Evolutionary conservation across 2,797 vertebrate genomes (phyloP).

Genomic region (Enteromius paludinosus): DNA sequence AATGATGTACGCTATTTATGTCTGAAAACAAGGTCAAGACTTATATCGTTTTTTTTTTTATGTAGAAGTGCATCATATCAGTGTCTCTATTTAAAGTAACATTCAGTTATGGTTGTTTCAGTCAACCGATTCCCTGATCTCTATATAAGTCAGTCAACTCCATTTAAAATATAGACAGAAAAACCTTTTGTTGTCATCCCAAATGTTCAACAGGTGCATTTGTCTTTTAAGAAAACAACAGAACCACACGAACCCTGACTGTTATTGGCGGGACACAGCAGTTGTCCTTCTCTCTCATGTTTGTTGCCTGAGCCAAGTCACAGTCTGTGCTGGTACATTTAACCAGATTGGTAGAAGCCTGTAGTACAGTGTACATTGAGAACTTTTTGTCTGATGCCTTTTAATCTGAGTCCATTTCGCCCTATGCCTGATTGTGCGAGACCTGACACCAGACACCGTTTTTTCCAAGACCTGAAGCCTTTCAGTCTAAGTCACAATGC

Average conservation of each 20-base stretch:
- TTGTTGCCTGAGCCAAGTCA: conserved; percentile 23
- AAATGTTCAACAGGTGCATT: not conserved
- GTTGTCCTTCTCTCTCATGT: not conserved
- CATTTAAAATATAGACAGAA: not conserved
- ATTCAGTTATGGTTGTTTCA: not conserved
- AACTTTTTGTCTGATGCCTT: no score
- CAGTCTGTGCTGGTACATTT: conserved; percentile 33
- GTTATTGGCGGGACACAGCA: not conserved
- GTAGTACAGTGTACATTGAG: not conserved
- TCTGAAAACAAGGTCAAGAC: conserved; percentile 4
- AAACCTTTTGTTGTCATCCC: not conserved
- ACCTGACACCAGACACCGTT: no score
- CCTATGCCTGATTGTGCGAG: no score
- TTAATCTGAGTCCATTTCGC: no score
- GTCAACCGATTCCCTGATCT: not conserved
- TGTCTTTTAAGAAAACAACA: not conserved
- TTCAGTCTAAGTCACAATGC: no score
- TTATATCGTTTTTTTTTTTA: not conserved
- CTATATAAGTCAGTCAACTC: not conserved
- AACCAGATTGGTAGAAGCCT: conserved; percentile 6
- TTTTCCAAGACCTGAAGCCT: no score
- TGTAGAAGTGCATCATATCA: not conserved
- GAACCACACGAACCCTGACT: not conserved
- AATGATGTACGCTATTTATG: not conserved
- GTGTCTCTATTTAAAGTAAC: not conserved